phyloP scores from a whole-genome alignment of 2,113 vertebrate genomes.

The Ovis canadensis region DNA sequence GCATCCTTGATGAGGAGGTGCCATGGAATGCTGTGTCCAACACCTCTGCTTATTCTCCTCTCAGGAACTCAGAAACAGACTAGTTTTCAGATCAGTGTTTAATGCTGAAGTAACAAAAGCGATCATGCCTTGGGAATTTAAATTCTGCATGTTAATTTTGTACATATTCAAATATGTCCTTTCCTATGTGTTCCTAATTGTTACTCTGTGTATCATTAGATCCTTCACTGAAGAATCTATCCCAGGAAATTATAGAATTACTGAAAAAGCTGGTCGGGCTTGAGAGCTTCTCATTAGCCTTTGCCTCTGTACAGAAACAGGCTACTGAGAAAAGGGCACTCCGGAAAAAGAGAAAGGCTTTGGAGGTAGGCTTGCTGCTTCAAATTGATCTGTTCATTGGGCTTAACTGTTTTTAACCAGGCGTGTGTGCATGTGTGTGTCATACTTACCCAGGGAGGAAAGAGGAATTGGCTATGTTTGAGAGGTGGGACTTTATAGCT shows the following conservation, averaged over 20 bases:
- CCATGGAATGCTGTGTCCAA: background rate
- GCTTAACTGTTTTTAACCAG: background rate
- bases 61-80: background rate
- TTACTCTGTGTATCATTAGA: slow-evolving; percentile 78
- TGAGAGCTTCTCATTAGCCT: slow-evolving; percentile 90
- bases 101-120: background rate
- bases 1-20: background rate
- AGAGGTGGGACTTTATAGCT: background rate
- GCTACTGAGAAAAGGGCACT: slow-evolving; percentile 85
- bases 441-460: background rate
- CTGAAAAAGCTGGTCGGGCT: slow-evolving; percentile 93
- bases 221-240: slow-evolving; percentile 92
- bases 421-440: background rate
- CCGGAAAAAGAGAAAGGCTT: slow-evolving; percentile 89
- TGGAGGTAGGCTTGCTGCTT: slow-evolving; percentile 84
- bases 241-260: slow-evolving; percentile 95
- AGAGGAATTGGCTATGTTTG: background rate
- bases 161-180: background rate
- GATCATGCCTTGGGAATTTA: background rate
- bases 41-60: background rate
- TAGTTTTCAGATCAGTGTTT: background rate
- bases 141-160: background rate
- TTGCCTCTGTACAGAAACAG: slow-evolving; percentile 92
- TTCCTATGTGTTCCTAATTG: background rate
- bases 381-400: background rate